These are phyloP conservation scores for Oreochromis mossambicus DNA, from an alignment of 2,797 vertebrate genomes.

Conservation along the genomic window DNA sequence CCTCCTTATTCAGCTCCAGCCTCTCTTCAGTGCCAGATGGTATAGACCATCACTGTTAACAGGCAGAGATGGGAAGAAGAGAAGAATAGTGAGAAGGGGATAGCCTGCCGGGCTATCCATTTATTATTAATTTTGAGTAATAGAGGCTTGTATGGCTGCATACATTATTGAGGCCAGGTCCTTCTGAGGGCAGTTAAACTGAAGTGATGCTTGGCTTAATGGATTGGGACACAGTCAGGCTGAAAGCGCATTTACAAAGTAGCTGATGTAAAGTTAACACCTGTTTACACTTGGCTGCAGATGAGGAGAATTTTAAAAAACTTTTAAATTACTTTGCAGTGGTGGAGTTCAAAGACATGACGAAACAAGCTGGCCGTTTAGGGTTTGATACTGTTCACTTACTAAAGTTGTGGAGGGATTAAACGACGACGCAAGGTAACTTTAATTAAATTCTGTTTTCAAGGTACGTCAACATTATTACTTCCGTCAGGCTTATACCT, in stretches of 20 bases:
- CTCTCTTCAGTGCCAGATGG: conserved; percentile 41
- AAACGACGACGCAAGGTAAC: fast-evolving
- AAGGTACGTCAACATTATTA: fast-evolving
- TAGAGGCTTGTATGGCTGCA: conserved; percentile 63
- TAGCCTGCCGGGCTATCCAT: conserved; percentile 43
- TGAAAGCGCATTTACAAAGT: conserved; percentile 33
- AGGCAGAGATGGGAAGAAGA: conserved; percentile 37
- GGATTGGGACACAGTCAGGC: conserved; percentile 44
- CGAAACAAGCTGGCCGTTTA: background rate
- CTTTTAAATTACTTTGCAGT: background rate
- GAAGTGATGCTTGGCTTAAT: conserved; percentile 64
- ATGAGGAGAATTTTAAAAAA: background rate
- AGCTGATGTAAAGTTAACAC: conserved; percentile 36
- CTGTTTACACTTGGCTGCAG: conserved; percentile 27
- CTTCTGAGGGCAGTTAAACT: conserved; percentile 58
- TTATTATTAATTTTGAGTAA: conserved; percentile 74
- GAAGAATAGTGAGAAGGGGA: conserved; percentile 44
- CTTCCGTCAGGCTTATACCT: background rate
- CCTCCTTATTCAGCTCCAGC: background rate
- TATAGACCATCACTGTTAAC: conserved; percentile 43
- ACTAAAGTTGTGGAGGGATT: background rate
- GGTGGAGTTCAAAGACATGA: background rate
- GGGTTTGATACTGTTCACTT: background rate
- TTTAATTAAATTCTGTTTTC: background rate
- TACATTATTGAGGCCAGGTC: conserved; percentile 70